phyloP scores from a whole-genome alignment of 2,113 vertebrate species.

The Electrona antarctica region DNA sequence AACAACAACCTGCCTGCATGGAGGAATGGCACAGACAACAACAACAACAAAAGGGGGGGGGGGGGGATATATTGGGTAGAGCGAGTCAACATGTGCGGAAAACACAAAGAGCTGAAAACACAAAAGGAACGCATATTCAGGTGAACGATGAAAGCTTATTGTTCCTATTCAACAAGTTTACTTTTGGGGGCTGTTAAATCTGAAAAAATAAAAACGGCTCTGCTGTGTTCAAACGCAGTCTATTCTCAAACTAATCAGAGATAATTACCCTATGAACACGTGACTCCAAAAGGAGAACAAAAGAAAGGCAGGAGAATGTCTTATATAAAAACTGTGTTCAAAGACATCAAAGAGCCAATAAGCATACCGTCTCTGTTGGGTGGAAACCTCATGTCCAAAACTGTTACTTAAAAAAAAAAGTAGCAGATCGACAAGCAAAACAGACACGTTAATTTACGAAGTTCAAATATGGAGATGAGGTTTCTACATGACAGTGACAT shows the following conservation, averaged over 20 bases:
- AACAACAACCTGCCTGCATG: conserved; percentile 4
- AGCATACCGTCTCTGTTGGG: no score
- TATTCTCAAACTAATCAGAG: conserved; percentile 20
- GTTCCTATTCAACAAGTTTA: conserved; percentile 13
- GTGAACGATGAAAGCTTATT: background rate
- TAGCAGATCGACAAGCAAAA: no score
- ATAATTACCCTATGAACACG: conserved; percentile 31
- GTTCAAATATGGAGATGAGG: no score
- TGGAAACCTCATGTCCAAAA: no score
- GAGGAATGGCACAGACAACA: conserved; percentile 36
- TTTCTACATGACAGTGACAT: no score
- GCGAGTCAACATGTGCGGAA: conserved; percentile 54
- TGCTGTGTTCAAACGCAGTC: conserved; percentile 23
- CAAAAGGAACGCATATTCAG: conserved; percentile 27
- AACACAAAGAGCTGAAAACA: conserved; percentile 58
- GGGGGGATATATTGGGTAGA: conserved; percentile 4
- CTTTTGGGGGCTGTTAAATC: conserved; percentile 50
- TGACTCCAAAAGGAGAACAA: conserved; percentile 16
- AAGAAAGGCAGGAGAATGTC: no score
- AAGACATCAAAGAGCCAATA: no score
- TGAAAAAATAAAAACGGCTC: conserved; percentile 21
- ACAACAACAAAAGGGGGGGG: conserved; percentile 34
- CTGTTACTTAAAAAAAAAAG: no score
- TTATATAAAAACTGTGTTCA: no score
- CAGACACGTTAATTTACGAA: no score